Conservation (phyloP, 2,888 invertebrate genomes). For the Masnerella sp. region DNA sequence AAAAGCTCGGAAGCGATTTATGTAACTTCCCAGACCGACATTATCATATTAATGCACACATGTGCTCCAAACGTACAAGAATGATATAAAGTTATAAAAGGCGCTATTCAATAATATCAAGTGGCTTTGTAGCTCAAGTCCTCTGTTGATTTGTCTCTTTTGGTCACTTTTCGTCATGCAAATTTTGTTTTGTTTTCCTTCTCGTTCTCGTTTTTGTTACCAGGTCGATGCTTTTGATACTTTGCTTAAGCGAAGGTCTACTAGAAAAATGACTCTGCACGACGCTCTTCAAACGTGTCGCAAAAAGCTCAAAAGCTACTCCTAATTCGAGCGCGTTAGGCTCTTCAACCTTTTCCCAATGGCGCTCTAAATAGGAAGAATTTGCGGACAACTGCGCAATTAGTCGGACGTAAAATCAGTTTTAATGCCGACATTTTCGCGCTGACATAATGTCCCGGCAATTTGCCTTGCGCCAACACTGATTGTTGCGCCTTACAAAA, state of each 20-base stretch:
- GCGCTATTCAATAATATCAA: slow-evolving; percentile 38
- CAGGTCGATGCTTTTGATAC: slow-evolving; percentile 19
- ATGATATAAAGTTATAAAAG: slow-evolving; percentile 42
- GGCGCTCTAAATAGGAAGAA: slow-evolving; percentile 6
- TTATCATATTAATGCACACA: slow-evolving; percentile 46
- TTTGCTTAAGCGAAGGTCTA: slow-evolving; percentile 12
- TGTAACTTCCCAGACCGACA: slow-evolving; percentile 47
- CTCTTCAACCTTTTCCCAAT: slow-evolving; percentile 5
- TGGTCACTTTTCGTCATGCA: slow-evolving; percentile 25
- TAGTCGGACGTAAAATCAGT: slow-evolving; percentile 2
- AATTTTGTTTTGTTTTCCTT: slow-evolving; percentile 9
- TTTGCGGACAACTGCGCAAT: background rate
- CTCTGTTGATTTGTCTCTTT: slow-evolving; percentile 31
- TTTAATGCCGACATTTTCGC: no score
- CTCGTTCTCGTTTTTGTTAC: background rate
- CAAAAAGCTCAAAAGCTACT: slow-evolving; percentile 10
- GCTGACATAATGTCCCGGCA: no score
- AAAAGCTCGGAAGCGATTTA: slow-evolving; percentile 38
- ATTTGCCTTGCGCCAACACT: no score
- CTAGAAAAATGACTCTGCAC: slow-evolving; percentile 12
- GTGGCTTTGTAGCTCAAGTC: slow-evolving; percentile 32
- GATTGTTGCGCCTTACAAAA: no score
- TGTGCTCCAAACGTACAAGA: slow-evolving; percentile 32
- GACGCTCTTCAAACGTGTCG: slow-evolving; percentile 4
- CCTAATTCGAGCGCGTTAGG: slow-evolving; percentile 10